phyloP scores from a whole-genome alignment of 2,888 invertebrate genomes.

The Amphipoea oculea region DNA sequence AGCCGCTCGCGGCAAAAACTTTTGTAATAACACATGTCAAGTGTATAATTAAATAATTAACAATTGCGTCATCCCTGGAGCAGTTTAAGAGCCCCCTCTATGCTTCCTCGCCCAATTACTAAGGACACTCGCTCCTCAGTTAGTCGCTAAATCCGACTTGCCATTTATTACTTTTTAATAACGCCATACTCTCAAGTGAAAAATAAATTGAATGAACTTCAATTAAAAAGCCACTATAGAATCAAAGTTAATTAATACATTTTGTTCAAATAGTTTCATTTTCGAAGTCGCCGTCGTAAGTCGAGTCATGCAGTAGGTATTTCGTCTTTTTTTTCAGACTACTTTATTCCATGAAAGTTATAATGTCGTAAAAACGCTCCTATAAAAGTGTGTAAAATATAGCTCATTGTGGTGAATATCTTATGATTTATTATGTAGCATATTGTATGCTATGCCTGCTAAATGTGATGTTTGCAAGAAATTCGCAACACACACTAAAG shows the following conservation, averaged over 20 bases:
- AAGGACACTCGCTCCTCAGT: constrained; percentile 6
- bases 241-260: constrained; percentile 28
- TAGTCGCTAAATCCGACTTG: constrained; percentile 12
- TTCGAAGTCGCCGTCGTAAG: background rate
- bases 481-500: background rate
- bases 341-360: constrained; percentile 47
- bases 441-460: constrained; percentile 30
- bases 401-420: constrained; percentile 49
- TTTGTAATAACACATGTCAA: constrained; percentile 47
- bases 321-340: constrained; percentile 6
- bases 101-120: constrained; percentile 32
- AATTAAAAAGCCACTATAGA: constrained; percentile 20
- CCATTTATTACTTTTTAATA: constrained; percentile 53
- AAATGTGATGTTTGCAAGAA: constrained; percentile 26
- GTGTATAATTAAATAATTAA: constrained; percentile 52
- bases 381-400: constrained; percentile 55
- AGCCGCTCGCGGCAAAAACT: constrained; percentile 26
- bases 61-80: constrained; percentile 47
- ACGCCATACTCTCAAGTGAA: constrained; percentile 13
- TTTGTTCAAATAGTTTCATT: constrained; percentile 16
- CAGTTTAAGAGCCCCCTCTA: constrained; percentile 18
- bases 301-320: constrained; percentile 8
- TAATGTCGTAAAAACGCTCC: constrained; percentile 55
- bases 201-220: constrained; percentile 38
- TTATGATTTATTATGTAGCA: constrained; percentile 52